Base-by-base conservation (phyloP, 2,797 vertebrate genomes). In the Vultur gryphus region DNA sequence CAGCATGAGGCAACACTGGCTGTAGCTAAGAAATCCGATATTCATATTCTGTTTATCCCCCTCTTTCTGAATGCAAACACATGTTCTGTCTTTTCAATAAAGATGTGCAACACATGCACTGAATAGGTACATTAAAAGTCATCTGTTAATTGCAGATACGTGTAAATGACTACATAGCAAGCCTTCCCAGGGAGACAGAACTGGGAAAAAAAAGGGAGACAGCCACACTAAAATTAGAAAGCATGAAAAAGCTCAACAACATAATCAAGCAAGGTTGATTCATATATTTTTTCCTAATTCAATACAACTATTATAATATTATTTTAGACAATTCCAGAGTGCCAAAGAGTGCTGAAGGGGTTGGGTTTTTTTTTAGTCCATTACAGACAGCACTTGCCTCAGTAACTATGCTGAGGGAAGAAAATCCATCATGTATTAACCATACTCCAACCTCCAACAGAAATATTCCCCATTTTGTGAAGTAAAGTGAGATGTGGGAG, bases 401-500 rank as follows among this genome's bases (percentile, higher is more conserved):
- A 79, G 12, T 71, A 92, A 78, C 72, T 69, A 55, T 6, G 39
- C 78, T 5, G 10, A 57, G 39, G 54, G 65, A 96, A 96, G 57
- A 93, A 96, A 95, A 94, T 97, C 87, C 67, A 90, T 97, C 95
- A 97, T 29, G 31, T 54, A 88, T 41, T 97, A 97, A 95, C 79
- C 89, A 84, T 46, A 65, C 69, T 89, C 69, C 49, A 91, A 78
- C 48, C 61, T 94, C 82, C 71, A 89, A 52, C 26, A 94, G 92
- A 87, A 97, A 94, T 84, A 95, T 89, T 87, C 89, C 62, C 66
- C 76, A 67, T 94, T 96, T 92, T 73, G 62, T 23, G 24, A 95
- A 84, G 48, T 95, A 79, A 92, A 97, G 87, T 48, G 89, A 96
- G 95, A 93, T 84, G 92, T 91, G 92, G 92, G 97, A 97, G 93